Evolutionary conservation across 2,113 vertebrate genomes (phyloP).

Genomic region (Anhinga anhinga): DNA sequence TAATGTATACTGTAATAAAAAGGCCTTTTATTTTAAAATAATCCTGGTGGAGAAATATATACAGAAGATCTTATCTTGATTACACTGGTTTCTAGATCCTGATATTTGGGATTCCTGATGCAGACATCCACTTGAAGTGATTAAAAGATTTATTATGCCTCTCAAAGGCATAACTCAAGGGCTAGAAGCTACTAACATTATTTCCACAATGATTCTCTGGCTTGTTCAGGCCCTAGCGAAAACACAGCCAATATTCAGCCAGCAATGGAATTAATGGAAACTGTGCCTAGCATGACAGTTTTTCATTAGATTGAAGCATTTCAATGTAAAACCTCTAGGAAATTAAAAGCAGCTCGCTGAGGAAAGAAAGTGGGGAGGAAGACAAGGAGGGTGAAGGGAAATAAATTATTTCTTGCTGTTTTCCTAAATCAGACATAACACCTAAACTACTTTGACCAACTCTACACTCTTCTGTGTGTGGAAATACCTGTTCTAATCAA

Average conservation of each 20-base stretch:
- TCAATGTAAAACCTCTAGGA: neutral
- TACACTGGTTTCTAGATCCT: neutral
- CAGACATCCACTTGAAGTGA: neutral
- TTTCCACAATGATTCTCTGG: neutral
- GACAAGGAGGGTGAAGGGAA: neutral
- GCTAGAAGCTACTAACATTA: neutral
- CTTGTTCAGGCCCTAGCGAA: neutral
- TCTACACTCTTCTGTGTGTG: neutral
- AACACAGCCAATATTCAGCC: neutral
- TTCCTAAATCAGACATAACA: neutral
- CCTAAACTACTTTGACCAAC: neutral
- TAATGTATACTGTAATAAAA: neutral
- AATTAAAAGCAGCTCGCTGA: neutral
- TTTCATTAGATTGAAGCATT: slow-evolving; percentile 2
- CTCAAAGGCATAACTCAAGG: neutral
- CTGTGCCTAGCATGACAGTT: neutral
- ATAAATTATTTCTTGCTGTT: neutral
- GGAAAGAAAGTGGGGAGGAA: neutral
- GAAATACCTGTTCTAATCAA: neutral
- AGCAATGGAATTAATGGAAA: neutral
- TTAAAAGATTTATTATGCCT: neutral
- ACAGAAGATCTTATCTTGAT: neutral
- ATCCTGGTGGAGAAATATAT: neutral
- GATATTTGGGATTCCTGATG: neutral
- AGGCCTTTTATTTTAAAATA: neutral